Percentiles rank a stretch among this genome's conserved stretches.
phyloP scores from a whole-genome alignment of 1,140 invertebrate genomes.

The Drosophila hydei region DNA sequence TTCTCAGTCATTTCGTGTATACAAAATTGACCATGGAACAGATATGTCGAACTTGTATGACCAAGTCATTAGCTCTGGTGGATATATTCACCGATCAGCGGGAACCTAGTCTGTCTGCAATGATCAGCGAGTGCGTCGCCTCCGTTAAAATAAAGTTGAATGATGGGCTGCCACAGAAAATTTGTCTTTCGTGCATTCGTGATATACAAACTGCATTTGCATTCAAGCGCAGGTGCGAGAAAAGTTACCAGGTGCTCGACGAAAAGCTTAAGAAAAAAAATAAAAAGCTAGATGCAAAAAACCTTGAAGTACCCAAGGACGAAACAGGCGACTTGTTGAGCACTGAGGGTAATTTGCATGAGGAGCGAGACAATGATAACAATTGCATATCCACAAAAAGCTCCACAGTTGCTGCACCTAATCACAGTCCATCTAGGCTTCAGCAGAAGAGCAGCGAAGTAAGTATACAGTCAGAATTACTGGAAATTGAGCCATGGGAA shows the following conservation, averaged over 20 bases:
- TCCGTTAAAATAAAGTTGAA: conserved; percentile 3
- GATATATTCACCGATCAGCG: conserved; percentile 35
- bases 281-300: neutral
- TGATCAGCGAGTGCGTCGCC: conserved; percentile 24
- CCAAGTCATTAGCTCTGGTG: conserved; percentile 10
- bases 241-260: conserved; percentile 11
- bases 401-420: neutral
- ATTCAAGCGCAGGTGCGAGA: conserved; percentile 30
- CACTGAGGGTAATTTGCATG: neutral
- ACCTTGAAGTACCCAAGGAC: neutral
- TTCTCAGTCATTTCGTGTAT: neutral
- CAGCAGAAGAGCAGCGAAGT: neutral
- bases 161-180: conserved; percentile 25
- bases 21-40: conserved; percentile 11
- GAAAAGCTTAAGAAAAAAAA: neutral
- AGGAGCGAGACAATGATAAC: neutral
- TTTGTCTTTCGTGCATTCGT: conserved; percentile 28
- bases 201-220: conserved; percentile 21
- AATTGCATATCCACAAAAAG: neutral
- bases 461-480: conserved; percentile 14
- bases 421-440: neutral
- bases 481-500: conserved; percentile 27
- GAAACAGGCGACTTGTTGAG: neutral
- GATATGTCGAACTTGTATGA: conserved; percentile 34
- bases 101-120: conserved; percentile 11